Percentiles rank a stretch among this genome's conserved stretches.
Evolutionary conservation across 2,888 invertebrate genomes (phyloP).

Genomic region (Gortyna flavago): DNA sequence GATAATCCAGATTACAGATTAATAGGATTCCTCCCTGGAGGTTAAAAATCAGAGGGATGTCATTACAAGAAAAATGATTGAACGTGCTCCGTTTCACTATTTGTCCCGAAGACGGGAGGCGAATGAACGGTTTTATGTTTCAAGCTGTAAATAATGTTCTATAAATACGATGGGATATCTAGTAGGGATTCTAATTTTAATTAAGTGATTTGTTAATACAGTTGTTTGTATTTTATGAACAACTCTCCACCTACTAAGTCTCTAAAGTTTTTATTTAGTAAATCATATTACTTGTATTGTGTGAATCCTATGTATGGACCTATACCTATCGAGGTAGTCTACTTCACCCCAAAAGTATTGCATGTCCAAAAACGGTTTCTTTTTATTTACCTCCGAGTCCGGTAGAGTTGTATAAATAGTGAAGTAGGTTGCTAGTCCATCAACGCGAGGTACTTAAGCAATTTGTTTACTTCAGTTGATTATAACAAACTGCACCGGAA

Average conservation of each 20-base stretch:
- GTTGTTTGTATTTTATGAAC: neutral
- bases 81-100: constrained; percentile 47
- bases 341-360: neutral
- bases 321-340: neutral
- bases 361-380: constrained; percentile 12
- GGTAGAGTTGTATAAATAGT: constrained; percentile 36
- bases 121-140: constrained; percentile 30
- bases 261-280: neutral
- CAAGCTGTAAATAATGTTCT: constrained; percentile 22
- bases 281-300: neutral
- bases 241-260: neutral
- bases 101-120: constrained; percentile 26
- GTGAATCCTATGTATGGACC: neutral
- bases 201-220: neutral
- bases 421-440: constrained; percentile 30
- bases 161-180: constrained; percentile 8
- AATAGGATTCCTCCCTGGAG: constrained; percentile 69
- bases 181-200: neutral
- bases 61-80: constrained; percentile 55
- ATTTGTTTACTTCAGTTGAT: constrained; percentile 55
- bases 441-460: constrained; percentile 29
- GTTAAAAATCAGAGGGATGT: constrained; percentile 62
- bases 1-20: constrained; percentile 84
- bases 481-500: constrained; percentile 56
- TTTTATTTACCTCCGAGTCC: constrained; percentile 21